phyloP scores from a whole-genome alignment of 2,797 vertebrate species.

The Enteromius viviparus region DNA sequence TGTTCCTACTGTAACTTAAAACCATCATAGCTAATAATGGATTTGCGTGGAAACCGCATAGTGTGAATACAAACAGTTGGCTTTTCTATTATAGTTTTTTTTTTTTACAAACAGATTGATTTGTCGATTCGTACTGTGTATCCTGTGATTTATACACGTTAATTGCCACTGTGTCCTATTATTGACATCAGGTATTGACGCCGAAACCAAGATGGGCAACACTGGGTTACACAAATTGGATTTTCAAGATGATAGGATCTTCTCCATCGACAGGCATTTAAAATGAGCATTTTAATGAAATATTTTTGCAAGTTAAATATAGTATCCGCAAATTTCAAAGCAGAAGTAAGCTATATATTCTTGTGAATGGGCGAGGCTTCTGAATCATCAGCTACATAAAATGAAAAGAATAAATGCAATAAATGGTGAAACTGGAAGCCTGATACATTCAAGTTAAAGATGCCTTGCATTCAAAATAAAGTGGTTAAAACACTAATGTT shows the following conservation, averaged over 20 bases:
- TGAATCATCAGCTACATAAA: not conserved
- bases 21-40: not conserved
- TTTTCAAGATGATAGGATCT: not conserved
- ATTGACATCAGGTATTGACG: not conserved
- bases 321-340: not conserved
- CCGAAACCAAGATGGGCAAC: not conserved
- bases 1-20: constrained; percentile 22
- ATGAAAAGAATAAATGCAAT: not conserved
- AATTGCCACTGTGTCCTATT: not conserved
- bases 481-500: not conserved
- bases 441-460: not conserved
- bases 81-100: not conserved
- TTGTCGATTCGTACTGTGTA: not conserved
- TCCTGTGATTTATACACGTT: not conserved
- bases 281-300: not conserved
- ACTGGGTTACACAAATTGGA: not conserved
- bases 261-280: not conserved
- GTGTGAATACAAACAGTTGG: constrained; percentile 11
- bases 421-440: not conserved
- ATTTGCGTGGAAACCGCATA: not conserved
- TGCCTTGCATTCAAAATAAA: not conserved
- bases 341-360: not conserved
- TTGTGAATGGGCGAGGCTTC: not conserved
- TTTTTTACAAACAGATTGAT: not conserved
- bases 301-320: not conserved